Evolutionary conservation across 2,113 vertebrate genomes (phyloP).

Genomic region (Polypterus senegalus): DNA sequence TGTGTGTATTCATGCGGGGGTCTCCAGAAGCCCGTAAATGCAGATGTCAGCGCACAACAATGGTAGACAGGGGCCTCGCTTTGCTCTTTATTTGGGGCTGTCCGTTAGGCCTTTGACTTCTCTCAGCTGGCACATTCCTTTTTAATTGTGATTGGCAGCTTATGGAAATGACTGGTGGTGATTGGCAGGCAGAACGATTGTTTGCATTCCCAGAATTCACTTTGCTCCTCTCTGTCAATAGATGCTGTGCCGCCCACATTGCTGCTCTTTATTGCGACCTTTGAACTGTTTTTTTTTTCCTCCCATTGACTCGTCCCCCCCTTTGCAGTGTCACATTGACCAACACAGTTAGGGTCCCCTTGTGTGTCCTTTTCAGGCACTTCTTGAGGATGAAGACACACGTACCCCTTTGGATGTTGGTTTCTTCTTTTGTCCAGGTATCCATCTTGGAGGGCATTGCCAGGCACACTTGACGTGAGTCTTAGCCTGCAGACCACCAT

Average conservation of each 20-base stretch:
- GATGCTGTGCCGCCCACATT: slow-evolving; percentile 64
- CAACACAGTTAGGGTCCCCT: slow-evolving; percentile 29
- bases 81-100: slow-evolving; percentile 50
- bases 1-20: too few relatives aligned
- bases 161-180: slow-evolving; percentile 57
- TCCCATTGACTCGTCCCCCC: too few relatives aligned
- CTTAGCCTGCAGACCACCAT: too few relatives aligned
- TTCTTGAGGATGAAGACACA: too few relatives aligned
- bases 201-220: slow-evolving; percentile 65
- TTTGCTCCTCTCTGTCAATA: slow-evolving; percentile 60
- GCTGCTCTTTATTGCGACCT: slow-evolving; percentile 56
- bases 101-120: slow-evolving; percentile 50
- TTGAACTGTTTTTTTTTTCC: slow-evolving; percentile 40
- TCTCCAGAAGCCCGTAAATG: too few relatives aligned
- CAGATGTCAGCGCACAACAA: not conserved
- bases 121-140: slow-evolving; percentile 58
- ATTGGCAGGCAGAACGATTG: slow-evolving; percentile 60
- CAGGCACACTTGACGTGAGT: too few relatives aligned
- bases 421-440: too few relatives aligned
- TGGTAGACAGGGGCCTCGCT: slow-evolving; percentile 7
- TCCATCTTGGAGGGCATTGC: too few relatives aligned
- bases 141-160: slow-evolving; percentile 61
- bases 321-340: slow-evolving; percentile 48
- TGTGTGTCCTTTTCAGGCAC: slow-evolving; percentile 23
- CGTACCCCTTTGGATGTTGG: too few relatives aligned